phyloP scores from a whole-genome alignment of 2,888 invertebrate genomes.

The Prosapia bicincta region DNA sequence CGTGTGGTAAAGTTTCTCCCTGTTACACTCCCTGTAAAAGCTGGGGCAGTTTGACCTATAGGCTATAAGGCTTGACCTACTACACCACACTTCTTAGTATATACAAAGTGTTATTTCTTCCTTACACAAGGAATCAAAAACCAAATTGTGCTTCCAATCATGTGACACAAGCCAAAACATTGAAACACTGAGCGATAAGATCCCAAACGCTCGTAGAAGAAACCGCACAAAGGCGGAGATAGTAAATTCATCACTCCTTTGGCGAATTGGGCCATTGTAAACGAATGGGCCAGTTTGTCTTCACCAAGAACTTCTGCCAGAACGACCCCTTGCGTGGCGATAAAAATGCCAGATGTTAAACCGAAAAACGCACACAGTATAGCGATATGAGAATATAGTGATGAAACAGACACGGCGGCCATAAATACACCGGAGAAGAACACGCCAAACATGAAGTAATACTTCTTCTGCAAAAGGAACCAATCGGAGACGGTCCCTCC shows the following conservation, averaged over 20 bases:
- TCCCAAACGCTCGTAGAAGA: constrained; percentile 60
- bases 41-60: no score
- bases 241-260: constrained; percentile 77
- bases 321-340: constrained; percentile 81
- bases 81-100: no score
- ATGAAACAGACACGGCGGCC: constrained; percentile 61
- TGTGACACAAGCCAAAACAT: constrained; percentile 66
- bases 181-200: constrained; percentile 71
- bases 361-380: constrained; percentile 74
- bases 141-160: constrained; percentile 73
- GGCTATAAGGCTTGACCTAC: no score
- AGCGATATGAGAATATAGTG: constrained; percentile 59
- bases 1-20: no score
- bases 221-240: constrained; percentile 80
- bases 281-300: constrained; percentile 79
- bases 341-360: constrained; percentile 77
- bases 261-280: constrained; percentile 79
- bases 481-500: constrained; percentile 81
- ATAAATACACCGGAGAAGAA: constrained; percentile 73
- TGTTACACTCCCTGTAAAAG: no score
- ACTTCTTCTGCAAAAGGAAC: constrained; percentile 72
- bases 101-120: no score
- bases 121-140: no score
- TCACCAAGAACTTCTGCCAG: constrained; percentile 86
- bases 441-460: constrained; percentile 77